Conservation (phyloP, 2,797 vertebrate species). For the Dendrocincla tyrannina region DNA sequence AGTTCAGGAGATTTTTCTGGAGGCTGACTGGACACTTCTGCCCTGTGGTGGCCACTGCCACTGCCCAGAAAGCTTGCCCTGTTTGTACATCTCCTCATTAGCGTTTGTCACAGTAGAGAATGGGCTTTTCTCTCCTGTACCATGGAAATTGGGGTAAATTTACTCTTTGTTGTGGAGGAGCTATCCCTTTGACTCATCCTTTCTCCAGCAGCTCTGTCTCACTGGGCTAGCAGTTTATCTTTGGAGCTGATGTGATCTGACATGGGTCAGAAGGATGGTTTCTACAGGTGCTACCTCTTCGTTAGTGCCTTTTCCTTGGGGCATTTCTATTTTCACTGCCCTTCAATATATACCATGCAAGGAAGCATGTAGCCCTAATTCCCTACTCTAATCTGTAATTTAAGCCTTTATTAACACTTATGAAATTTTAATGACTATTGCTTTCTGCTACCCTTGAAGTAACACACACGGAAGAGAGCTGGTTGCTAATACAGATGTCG, state of each 20-base stretch:
- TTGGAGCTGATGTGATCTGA: not conserved
- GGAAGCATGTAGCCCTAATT: conserved; percentile 16
- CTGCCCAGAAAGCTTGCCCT: not conserved
- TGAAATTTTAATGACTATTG: conserved; percentile 49
- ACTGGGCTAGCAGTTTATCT: not conserved
- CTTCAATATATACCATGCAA: not conserved
- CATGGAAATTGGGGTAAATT: not conserved
- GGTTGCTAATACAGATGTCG: not conserved
- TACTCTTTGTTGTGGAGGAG: not conserved
- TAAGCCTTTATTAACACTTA: conserved; percentile 31
- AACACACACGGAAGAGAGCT: not conserved
- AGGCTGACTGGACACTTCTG: not conserved
- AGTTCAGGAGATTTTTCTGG: not conserved
- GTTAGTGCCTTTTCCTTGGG: not conserved
- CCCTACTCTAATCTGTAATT: conserved; percentile 24
- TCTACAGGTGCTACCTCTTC: not conserved
- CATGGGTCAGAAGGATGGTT: not conserved
- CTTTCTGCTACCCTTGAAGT: conserved; percentile 1
- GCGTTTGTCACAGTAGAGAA: not conserved
- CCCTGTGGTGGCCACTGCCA: not conserved
- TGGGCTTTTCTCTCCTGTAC: not conserved
- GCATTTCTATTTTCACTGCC: not conserved
- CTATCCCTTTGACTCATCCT: not conserved
- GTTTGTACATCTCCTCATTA: not conserved
- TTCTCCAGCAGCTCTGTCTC: not conserved